These are phyloP conservation scores for Turritopsis dohrnii DNA, from an alignment of 30 jellyfish, hydroid and myxozoan genomes.

Conservation along the genomic window DNA sequence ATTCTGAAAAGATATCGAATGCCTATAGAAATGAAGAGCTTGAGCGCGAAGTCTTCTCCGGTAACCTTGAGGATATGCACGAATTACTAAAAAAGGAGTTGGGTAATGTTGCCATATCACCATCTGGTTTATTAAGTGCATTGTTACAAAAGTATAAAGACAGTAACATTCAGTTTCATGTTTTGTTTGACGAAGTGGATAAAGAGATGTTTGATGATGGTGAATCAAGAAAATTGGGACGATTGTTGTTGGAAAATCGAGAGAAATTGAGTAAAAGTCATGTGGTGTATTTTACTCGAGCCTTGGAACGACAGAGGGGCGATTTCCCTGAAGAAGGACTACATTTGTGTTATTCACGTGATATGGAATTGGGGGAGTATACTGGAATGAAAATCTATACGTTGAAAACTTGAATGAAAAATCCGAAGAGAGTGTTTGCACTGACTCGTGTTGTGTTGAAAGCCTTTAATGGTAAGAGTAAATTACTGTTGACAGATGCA, in stretches of 20 bases:
- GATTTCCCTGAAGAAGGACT: too few species aligned
- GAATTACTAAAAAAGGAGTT: not conserved
- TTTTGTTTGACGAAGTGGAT: not conserved
- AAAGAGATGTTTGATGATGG: not conserved
- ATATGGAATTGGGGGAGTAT: not conserved
- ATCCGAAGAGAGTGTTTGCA: not conserved
- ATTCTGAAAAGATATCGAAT: not conserved
- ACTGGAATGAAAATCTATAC: not conserved
- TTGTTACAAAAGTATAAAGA: not conserved
- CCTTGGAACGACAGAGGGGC: not conserved
- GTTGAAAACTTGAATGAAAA: not conserved
- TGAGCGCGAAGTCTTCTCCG: not conserved
- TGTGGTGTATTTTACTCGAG: not conserved
- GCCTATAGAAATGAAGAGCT: too few species aligned
- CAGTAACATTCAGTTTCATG: not conserved
- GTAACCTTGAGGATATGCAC: not conserved
- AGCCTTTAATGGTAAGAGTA: not conserved
- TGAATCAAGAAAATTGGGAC: not conserved
- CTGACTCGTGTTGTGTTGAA: not conserved
- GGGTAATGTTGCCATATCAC: not conserved
- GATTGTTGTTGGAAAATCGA: not conserved
- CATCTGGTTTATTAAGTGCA: not conserved
- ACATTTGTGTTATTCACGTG: not conserved
- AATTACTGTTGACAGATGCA: too few species aligned
- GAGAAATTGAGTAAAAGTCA: not conserved